A percentile compares a stretch with the other conserved stretches of the same genome.
phyloP scores from a whole-genome alignment of 64 coral and sea anemone genomes.

The Hydrozoanthus tunicans region DNA sequence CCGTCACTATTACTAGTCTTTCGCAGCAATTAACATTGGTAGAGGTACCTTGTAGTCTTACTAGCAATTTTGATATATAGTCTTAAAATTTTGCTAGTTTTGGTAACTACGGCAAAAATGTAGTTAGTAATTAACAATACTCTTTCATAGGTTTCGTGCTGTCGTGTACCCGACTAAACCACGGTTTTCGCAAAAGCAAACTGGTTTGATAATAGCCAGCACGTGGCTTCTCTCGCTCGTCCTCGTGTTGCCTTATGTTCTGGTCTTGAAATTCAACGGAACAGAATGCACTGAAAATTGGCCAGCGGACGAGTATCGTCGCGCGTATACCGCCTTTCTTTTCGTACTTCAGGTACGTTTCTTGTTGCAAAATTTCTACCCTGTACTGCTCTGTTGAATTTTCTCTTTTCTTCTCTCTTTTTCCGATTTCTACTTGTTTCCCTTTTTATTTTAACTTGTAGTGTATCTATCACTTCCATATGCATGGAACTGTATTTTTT shows the following conservation, averaged over 20 bases:
- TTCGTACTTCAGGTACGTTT: slow-evolving; percentile 65
- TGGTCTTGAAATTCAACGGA: slow-evolving; percentile 27
- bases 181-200: slow-evolving; percentile 61
- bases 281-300: slow-evolving; percentile 37
- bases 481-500: too few relatives aligned
- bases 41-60: too few relatives aligned
- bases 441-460: too few relatives aligned
- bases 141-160: slow-evolving; percentile 56
- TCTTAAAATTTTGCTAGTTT: too few relatives aligned
- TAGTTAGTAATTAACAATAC: too few relatives aligned
- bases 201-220: slow-evolving; percentile 28
- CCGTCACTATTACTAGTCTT: too few relatives aligned
- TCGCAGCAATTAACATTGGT: too few relatives aligned
- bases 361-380: too few relatives aligned
- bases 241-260: slow-evolving; percentile 71
- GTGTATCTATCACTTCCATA: too few relatives aligned
- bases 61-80: too few relatives aligned
- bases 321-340: slow-evolving; percentile 49
- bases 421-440: neutral
- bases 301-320: slow-evolving; percentile 33
- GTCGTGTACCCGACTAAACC: slow-evolving; percentile 60
- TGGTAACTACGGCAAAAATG: too few relatives aligned
- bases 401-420: neutral
- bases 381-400: neutral
- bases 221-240: slow-evolving; percentile 59